Conservation (phyloP, 2,888 invertebrate genomes). For the Exephanes ischioxanthus region DNA sequence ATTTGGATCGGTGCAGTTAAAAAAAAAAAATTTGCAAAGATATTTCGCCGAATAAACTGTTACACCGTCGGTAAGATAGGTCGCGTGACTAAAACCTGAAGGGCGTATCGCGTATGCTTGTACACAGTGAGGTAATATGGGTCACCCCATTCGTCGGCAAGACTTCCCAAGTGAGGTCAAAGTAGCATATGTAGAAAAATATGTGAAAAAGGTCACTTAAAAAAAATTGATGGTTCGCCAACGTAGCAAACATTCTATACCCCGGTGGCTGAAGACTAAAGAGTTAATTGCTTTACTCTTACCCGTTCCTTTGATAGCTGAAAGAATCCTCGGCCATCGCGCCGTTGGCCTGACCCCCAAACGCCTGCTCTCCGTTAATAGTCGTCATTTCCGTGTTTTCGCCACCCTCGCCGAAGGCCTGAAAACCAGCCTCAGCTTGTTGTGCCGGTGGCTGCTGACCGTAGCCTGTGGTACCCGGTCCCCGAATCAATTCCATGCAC, state of each 20-base stretch:
- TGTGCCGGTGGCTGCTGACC: slow-evolving; percentile 72
- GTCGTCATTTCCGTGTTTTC: slow-evolving; percentile 84
- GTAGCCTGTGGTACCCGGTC: slow-evolving; percentile 79
- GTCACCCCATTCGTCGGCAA: not conserved
- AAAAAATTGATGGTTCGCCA: not conserved
- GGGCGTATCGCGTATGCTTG: not conserved
- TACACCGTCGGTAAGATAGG: not conserved
- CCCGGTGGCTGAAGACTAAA: not conserved
- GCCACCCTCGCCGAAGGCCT: slow-evolving; percentile 79
- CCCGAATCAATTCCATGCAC: slow-evolving; percentile 84
- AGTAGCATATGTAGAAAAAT: not conserved
- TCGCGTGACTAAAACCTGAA: not conserved
- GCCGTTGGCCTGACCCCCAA: slow-evolving; percentile 81
- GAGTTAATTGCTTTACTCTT: slow-evolving; percentile 47
- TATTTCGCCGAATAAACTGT: not conserved
- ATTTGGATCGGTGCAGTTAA: not conserved
- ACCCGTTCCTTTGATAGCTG: slow-evolving; percentile 83
- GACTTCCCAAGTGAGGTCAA: not conserved
- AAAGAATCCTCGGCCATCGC: slow-evolving; percentile 83
- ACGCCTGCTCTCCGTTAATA: slow-evolving; percentile 82
- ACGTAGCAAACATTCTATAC: not conserved
- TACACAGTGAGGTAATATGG: not conserved
- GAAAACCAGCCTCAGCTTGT: slow-evolving; percentile 71
- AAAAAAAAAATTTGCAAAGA: no score
- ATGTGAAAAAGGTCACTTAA: no score